A percentile compares a stretch with the other conserved stretches of the same genome.
Evolutionary conservation across 2,888 invertebrate genomes (phyloP).

Genomic region (Sylvicola cinctus): DNA sequence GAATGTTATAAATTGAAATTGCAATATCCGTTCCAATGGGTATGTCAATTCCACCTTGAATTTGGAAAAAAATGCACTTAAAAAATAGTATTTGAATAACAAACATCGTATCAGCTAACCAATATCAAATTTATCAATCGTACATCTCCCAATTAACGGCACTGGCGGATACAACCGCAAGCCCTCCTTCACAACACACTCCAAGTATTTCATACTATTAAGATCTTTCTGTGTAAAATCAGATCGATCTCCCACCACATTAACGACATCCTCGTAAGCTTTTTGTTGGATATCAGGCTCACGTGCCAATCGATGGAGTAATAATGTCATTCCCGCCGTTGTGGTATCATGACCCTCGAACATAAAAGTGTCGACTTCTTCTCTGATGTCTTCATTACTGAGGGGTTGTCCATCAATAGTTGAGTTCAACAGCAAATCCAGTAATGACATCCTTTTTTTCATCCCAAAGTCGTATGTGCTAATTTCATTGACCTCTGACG

Average conservation of each 20-base stretch:
- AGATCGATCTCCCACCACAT: conserved; percentile 15
- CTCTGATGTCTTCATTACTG: conserved; percentile 35
- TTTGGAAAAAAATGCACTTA: no score
- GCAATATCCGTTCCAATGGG: conserved; percentile 4
- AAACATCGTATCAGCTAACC: no score
- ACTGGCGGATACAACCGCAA: not conserved
- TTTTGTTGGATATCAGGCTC: conserved; percentile 27
- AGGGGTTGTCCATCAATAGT: conserved; percentile 36
- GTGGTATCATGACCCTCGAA: conserved; percentile 47
- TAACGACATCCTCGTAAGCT: conserved; percentile 25
- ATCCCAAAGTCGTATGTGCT: not conserved
- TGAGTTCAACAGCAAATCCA: conserved; percentile 39
- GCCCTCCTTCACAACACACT: not conserved
- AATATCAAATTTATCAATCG: not conserved
- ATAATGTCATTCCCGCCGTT: conserved; percentile 29
- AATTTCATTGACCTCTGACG: not conserved
- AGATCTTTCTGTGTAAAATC: conserved; percentile 11
- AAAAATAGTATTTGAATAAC: no score
- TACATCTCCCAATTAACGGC: not conserved
- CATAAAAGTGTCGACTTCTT: conserved; percentile 56
- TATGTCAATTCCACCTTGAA: not conserved
- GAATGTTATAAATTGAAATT: conserved; percentile 5
- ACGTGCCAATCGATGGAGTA: conserved; percentile 30
- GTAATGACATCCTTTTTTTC: not conserved
- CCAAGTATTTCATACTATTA: conserved; percentile 8